Base-by-base conservation (phyloP, 2,888 invertebrate species). In the Nemotelus pantherinus region DNA sequence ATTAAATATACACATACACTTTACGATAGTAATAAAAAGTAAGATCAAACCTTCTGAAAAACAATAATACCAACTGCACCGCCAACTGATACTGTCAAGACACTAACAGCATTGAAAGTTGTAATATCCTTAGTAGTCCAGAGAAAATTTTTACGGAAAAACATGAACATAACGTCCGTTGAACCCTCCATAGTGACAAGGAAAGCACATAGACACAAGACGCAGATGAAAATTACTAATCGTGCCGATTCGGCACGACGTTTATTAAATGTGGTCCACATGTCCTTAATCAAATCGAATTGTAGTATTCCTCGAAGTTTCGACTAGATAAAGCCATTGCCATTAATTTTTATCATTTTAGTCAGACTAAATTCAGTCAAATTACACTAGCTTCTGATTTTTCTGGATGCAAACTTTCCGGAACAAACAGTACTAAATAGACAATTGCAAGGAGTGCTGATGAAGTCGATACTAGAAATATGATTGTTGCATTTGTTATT, bases 111-210 rank as follows among this genome's bases (percentile, higher is more conserved):
- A n/a, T 89, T 88, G 83, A 88, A 93, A 50, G 88, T 85, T 0
- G 92, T 92, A 81, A 88, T 93, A 48, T 91, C 88, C 72, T 89
- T 86, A 50, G 93, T 86, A 25, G 90, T 88, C 94, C 93, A 94
- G 41, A 90, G 87, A 58, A 94, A 90, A 82, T 91, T 90, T 58
- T 90, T 88, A 79, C 92, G 89, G 4, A 90, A 85, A 82, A 92
- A 94, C 81, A 92, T 82, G 83, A 91, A 93, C 68, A 89, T 89
- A n/a, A 93, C 87, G 0, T 84, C 83, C 48, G 80, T 81, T 64
- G 81, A 81, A 44, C 86, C 86, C 71, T 83, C 86, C 85, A 7
- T 6, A 53, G 53, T 53, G 1, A 53, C 10, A 70, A 6, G 6
- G 10, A 53, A 53, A 53, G 53, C 53, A 10, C 7, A 63, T 3